phyloP scores from a whole-genome alignment of 1,140 invertebrate genomes.

The Drosophila carrolli region DNA sequence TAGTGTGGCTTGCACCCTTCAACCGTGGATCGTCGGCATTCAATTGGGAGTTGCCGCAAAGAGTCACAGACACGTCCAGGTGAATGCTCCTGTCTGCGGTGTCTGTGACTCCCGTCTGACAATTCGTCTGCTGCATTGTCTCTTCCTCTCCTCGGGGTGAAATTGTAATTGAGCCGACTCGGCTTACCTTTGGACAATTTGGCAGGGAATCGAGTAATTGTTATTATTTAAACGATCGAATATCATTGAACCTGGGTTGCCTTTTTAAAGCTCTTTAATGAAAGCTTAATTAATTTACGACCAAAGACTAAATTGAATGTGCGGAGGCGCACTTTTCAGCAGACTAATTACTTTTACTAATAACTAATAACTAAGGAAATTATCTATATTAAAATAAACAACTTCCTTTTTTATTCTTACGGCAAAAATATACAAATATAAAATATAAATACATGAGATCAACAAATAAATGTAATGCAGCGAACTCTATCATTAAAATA shows the following conservation, averaged over 20 bases:
- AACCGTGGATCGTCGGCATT: conserved; percentile 20
- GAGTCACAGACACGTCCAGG: conserved; percentile 35
- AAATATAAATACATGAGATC: too few relatives aligned
- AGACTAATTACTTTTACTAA: too few relatives aligned
- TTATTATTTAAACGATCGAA: conserved; percentile 52
- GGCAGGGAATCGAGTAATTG: conserved; percentile 47
- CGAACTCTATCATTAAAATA: too few relatives aligned
- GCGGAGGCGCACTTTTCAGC: too few relatives aligned
- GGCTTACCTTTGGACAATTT: conserved; percentile 37
- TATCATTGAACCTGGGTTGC: conserved; percentile 26
- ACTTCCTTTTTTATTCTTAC: too few relatives aligned
- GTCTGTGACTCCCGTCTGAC: conserved; percentile 25
- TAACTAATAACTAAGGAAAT: too few relatives aligned
- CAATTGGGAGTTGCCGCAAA: conserved; percentile 23
- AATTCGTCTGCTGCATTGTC: conserved; percentile 21
- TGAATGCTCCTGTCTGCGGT: conserved; percentile 29
- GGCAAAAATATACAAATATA: too few relatives aligned
- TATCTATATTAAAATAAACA: too few relatives aligned
- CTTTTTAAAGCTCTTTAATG: too few relatives aligned
- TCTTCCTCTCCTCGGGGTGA: background rate
- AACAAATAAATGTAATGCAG: too few relatives aligned
- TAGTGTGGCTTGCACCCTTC: conserved; percentile 14
- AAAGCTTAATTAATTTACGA: background rate
- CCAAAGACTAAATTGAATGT: too few relatives aligned
- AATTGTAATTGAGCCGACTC: conserved; percentile 54